phyloP scores from a whole-genome alignment of 1,140 invertebrate genomes.

The Heterodera schachtii region DNA sequence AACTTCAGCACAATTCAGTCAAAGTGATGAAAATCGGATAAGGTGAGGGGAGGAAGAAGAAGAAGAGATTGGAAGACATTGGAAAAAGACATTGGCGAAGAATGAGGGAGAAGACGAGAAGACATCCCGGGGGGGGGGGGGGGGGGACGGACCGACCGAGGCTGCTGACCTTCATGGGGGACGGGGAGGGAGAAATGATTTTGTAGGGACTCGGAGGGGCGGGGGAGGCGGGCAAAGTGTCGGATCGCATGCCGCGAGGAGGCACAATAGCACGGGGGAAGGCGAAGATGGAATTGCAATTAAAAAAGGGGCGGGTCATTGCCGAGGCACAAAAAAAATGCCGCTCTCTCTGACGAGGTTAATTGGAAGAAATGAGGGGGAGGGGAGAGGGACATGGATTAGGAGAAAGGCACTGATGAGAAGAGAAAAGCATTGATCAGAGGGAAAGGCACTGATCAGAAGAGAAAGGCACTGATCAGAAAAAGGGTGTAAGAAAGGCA shows the following conservation, averaged over 20 bases:
- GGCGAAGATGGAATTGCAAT: conserved; percentile 10
- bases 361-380: neutral
- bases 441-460: neutral
- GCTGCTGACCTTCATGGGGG: conserved; percentile 8
- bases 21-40: no score
- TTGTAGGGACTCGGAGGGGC: neutral
- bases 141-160: neutral
- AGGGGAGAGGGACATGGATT: neutral
- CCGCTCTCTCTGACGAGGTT: conserved; percentile 2
- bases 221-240: neutral
- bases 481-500: no score
- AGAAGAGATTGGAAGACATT: no score
- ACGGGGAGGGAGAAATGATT: conserved; percentile 5
- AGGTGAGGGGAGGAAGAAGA: no score
- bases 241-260: neutral
- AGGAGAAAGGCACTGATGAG: neutral
- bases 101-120: neutral
- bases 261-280: neutral
- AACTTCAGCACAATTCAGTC: no score
- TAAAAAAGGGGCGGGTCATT: neutral
- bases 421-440: neutral
- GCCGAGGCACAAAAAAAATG: conserved; percentile 9
- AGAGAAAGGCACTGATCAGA: no score
- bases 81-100: no score
- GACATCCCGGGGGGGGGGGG: neutral